Base-by-base conservation (phyloP, 2,797 vertebrate species). In the Sebastes iracundus region DNA sequence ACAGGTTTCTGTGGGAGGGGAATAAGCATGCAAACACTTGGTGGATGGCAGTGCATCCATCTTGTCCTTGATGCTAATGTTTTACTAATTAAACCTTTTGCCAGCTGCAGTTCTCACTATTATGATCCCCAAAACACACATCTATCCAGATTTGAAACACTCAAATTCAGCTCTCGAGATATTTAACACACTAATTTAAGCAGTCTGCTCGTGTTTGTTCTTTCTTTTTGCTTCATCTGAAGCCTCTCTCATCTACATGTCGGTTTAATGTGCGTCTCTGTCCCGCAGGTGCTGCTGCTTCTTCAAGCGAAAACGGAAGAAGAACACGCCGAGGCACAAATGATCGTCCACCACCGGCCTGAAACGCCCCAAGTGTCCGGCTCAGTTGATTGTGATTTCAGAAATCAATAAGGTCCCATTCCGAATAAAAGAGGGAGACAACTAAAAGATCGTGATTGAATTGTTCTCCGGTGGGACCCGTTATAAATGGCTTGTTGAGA, bases 281-380 rank as follows among this genome's bases (percentile, higher is more conserved):
- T 92, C 73, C 74, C 85, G 72, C 94, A 99, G 98, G 98, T 99
- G 98, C 97, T 99, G 98, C 97, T 99, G 98, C 90, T 99, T 99
- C 96, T 99, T 99, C 95, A 99, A 98, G 95, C 97, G 98, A 94
- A 99, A 99, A 98, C 96, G 98, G 95, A 99, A 98, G 98, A 99
- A 99, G 97, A 97, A 98, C 81, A 96, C 97, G 56, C 97, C 97
- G 69, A 96, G 98, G 87, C 98, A 99, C 95, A 99, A 99, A 97
- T 99, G 97, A 99, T 95, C 83, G 5, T 42, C 63, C 80, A 3
- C 66, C 80, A 35, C 74, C 66, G 59, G 90, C 85, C 81, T 60
- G 77, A 87, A 83, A 68, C 12, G 35, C 67, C 82, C 53, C 73
- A 46, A 58, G 75, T 81, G 81, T 90, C 90, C 53, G 58, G 86